Evolutionary conservation across 2,113 vertebrate genomes (phyloP), one percentile per base, ranked within the genome.

Genomic region (Hyla sarda): DNA sequence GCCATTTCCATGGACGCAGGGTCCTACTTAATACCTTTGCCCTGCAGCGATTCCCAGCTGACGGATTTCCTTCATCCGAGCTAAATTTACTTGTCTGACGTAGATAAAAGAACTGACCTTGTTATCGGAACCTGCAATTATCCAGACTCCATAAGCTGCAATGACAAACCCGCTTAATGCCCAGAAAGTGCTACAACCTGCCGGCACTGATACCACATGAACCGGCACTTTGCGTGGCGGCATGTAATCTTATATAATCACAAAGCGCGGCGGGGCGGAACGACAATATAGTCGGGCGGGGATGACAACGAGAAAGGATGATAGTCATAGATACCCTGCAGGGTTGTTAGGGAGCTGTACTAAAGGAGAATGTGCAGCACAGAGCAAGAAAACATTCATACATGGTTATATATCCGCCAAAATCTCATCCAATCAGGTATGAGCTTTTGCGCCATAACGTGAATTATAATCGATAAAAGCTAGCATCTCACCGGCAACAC

Each of bases 101-200:
- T n/a, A 73, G 71, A 73, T 73, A 2, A 41, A 45, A 45, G 37
- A 34, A 9, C 16, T 34, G 71, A 45, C 41, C 41, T 48, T 6
- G 37, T 47, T 47, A 76, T 50, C 25, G 6, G 23, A 52, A 50
- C 41, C 72, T 74, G n/a, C n/a, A 74, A 74, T 47, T 74, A 74
- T 28, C 72, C 13, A 41, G 72, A 25, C 47, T 47, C n/a, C 45
- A 28, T 50, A 23, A 19, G 1, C n/a, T 8, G n/a, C n/a, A 30
- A 5, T 52, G 8, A 3, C 17, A 30, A 76, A 17, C 12, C 25
- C 3, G 45, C 45, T 17, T 37, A n/a, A 71, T 71, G 19, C 67
- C 67, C 23, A 28, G 2, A 25, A 52, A 76, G 14, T 47, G 17
- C 11, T 48, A 23, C 19, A 30, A 50, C 73, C 73, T 76, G 73